A percentile compares a stretch with the other conserved stretches of the same genome.
Conservation (phyloP, 2,113 vertebrate species). For the Mola mola region DNA sequence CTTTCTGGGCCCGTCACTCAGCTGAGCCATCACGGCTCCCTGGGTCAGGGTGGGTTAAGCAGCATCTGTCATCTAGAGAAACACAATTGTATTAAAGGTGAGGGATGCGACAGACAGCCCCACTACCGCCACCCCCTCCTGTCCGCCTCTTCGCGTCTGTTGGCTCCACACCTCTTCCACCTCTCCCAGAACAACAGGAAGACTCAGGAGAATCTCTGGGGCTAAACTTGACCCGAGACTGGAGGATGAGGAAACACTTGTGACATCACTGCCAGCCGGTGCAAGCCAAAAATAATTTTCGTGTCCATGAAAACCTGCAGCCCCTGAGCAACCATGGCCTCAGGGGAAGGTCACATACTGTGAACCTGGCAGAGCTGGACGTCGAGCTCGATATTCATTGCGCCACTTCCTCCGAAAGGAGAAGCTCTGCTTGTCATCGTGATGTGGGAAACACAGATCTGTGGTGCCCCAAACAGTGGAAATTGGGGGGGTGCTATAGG, state of each 20-base stretch:
- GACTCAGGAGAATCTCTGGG: conserved; percentile 66
- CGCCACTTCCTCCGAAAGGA: no score
- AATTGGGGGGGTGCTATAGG: no score
- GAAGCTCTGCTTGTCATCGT: no score
- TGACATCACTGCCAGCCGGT: conserved; percentile 73
- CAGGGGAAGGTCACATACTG: conserved; percentile 30
- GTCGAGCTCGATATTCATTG: no score
- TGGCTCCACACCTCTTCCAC: conserved; percentile 55
- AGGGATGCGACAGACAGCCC: conserved; percentile 42
- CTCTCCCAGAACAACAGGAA: conserved; percentile 77
- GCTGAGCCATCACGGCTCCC: conserved; percentile 61
- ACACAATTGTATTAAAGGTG: conserved; percentile 68
- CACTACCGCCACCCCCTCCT: background rate
- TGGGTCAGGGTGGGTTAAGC: conserved; percentile 78
- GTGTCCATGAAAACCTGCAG: conserved; percentile 60
- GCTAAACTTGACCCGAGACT: conserved; percentile 66
- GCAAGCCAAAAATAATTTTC: conserved; percentile 73
- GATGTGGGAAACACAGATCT: no score
- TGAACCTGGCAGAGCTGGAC: conserved; percentile 19
- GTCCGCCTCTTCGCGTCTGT: background rate
- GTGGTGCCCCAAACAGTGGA: no score
- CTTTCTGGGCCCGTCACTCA: conserved; percentile 73
- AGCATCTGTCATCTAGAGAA: conserved; percentile 81
- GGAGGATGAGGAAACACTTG: conserved; percentile 74
- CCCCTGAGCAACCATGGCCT: conserved; percentile 44